Evolutionary conservation across 2,888 invertebrate species (phyloP).

Genomic region (Agrochola circellaris): DNA sequence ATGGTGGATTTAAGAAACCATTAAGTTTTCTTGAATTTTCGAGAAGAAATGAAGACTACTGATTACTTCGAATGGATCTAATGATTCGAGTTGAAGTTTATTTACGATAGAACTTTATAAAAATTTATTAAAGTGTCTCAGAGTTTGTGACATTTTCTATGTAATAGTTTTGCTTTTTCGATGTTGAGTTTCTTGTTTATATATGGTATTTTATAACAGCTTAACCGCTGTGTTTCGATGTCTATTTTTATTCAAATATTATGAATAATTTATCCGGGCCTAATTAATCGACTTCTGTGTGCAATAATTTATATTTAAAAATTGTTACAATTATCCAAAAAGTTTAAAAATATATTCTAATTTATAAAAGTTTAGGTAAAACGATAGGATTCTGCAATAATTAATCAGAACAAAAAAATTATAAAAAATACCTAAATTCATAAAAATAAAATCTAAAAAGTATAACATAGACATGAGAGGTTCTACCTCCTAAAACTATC

Average conservation of each 20-base stretch:
- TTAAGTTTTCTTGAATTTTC: slow-evolving; percentile 12
- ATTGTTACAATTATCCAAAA: slow-evolving; percentile 35
- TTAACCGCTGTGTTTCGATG: slow-evolving; percentile 49
- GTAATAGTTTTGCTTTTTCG: slow-evolving; percentile 38
- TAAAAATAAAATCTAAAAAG: slow-evolving; percentile 9
- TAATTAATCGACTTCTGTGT: slow-evolving; percentile 37
- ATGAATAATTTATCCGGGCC: slow-evolving; percentile 52
- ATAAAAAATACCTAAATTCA: slow-evolving; percentile 18
- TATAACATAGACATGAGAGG: slow-evolving; percentile 51
- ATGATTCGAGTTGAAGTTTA: slow-evolving; percentile 16
- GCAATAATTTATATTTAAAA: slow-evolving; percentile 36
- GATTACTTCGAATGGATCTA: slow-evolving; percentile 22
- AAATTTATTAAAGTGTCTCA: slow-evolving; percentile 28
- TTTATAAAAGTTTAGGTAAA: slow-evolving; percentile 36
- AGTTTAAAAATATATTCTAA: slow-evolving; percentile 47
- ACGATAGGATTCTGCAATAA: slow-evolving; percentile 35
- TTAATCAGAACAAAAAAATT: slow-evolving; percentile 10
- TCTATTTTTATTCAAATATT: slow-evolving; percentile 50
- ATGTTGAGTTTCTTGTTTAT: slow-evolving; percentile 50
- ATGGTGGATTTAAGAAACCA: slow-evolving; percentile 6
- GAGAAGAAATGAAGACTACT: slow-evolving; percentile 19
- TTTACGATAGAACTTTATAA: slow-evolving; percentile 39
- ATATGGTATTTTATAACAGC: slow-evolving; percentile 48
- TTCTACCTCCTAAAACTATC: slow-evolving; percentile 22
- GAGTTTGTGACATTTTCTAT: slow-evolving; percentile 35